Percentiles rank a stretch among this genome's conserved stretches.
phyloP scores from a whole-genome alignment of 2,113 vertebrate species.

The Manacus vitellinus region DNA sequence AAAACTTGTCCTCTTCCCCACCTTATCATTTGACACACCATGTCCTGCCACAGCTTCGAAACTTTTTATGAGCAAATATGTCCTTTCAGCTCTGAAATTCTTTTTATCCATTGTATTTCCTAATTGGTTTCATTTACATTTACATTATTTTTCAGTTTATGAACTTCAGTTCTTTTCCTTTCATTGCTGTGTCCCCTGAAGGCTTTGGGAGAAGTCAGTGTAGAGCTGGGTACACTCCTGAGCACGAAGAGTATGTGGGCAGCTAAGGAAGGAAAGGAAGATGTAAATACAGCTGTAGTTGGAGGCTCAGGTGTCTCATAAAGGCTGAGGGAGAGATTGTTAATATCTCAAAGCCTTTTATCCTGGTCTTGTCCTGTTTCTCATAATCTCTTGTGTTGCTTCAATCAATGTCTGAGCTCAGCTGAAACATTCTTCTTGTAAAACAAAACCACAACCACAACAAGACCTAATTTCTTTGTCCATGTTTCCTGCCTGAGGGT shows the following conservation, averaged over 20 bases:
- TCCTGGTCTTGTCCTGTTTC: background rate
- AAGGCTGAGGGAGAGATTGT: background rate
- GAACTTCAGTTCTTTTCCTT: background rate
- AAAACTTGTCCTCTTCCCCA: background rate
- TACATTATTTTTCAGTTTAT: background rate
- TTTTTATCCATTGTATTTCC: background rate
- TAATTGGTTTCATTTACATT: background rate
- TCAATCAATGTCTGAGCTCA: background rate
- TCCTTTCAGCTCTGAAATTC: background rate
- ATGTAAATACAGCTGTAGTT: background rate
- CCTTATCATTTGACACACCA: background rate
- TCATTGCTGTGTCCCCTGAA: background rate
- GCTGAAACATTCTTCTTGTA: background rate
- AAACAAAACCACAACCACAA: background rate
- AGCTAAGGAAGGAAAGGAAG: background rate
- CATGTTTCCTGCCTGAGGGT: rapidly evolving
- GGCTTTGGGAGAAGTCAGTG: background rate
- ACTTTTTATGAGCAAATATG: background rate
- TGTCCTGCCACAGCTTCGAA: background rate
- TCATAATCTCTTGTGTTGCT: background rate
- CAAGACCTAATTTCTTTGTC: background rate
- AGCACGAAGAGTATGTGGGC: rapidly evolving
- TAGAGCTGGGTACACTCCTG: background rate
- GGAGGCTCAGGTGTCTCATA: background rate
- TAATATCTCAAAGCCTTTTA: background rate